These are phyloP conservation scores for Ptilorrhoa leucosticta DNA, from an alignment of 2,113 vertebrate species.

Conservation along the genomic window DNA sequence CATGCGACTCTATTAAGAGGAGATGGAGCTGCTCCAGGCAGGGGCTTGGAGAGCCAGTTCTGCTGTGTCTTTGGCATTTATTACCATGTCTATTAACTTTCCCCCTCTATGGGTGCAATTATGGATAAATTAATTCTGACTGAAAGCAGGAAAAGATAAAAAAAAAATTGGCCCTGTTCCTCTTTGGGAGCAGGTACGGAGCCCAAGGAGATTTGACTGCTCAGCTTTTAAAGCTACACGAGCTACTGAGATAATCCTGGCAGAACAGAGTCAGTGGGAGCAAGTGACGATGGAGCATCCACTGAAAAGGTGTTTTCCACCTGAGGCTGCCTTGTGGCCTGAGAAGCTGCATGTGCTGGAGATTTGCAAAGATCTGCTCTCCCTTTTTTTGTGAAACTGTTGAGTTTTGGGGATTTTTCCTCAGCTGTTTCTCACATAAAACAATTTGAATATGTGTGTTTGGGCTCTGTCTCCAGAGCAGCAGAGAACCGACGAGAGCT, in stretches of 20 bases:
- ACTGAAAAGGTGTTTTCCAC: not conserved
- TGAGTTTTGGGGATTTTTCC: not conserved
- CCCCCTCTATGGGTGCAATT: slow-evolving; percentile 19
- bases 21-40: slow-evolving; percentile 44
- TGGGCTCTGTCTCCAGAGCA: not conserved
- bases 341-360: not conserved
- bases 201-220: slow-evolving; percentile 31
- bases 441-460: not conserved
- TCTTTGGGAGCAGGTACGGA: slow-evolving; percentile 38
- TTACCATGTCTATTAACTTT: slow-evolving; percentile 8
- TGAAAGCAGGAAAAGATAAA: not conserved
- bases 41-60: slow-evolving; percentile 10
- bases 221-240: slow-evolving; percentile 34
- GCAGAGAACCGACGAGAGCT: fast-evolving
- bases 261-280: slow-evolving; percentile 2
- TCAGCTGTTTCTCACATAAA: not conserved
- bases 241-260: not conserved
- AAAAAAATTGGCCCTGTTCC: not conserved
- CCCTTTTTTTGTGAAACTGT: not conserved
- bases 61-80: slow-evolving; percentile 39
- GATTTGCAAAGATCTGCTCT: not conserved
- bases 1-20: not conserved
- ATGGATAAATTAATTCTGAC: slow-evolving; percentile 23
- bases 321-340: not conserved
- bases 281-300: not conserved